These are phyloP conservation scores for Acestrorhynchus altus DNA, from an alignment of 2,797 vertebrate species.

Conservation along the genomic window DNA sequence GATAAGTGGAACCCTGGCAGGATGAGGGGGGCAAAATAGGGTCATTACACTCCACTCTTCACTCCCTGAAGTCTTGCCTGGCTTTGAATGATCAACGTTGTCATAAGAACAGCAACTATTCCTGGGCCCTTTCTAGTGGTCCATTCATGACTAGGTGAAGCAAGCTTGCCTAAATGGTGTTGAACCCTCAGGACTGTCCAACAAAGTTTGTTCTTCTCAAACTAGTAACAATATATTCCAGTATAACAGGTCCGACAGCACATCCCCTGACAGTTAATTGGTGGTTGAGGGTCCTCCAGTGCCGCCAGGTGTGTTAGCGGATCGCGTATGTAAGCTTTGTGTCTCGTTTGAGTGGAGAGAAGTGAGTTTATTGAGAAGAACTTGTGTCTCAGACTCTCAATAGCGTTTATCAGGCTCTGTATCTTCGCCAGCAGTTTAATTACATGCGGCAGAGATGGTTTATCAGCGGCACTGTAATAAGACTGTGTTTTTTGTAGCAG, in stretches of 20 bases:
- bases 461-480: conserved; percentile 52
- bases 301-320: conserved; percentile 42
- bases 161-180: no score
- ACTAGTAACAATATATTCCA: background rate
- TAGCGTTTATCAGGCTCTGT: conserved; percentile 43
- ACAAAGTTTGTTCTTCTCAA: no score
- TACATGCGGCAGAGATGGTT: conserved; percentile 49
- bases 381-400: conserved; percentile 46
- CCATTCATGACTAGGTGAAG: no score
- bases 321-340: conserved; percentile 44
- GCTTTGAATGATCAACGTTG: no score
- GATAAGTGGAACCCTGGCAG: background rate
- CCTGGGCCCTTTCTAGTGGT: no score
- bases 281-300: conserved; percentile 18
- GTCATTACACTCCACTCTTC: background rate
- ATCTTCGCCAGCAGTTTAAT: conserved; percentile 55
- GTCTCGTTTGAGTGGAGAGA: conserved; percentile 22
- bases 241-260: no score
- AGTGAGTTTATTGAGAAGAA: conserved; percentile 44
- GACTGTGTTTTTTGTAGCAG: conserved; percentile 28
- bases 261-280: background rate
- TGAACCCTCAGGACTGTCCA: background rate
- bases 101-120: no score
- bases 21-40: background rate
- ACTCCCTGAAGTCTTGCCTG: background rate